Conservation (phyloP, 92 coral and sea anemone genomes). For the Paramuricea clavata region DNA sequence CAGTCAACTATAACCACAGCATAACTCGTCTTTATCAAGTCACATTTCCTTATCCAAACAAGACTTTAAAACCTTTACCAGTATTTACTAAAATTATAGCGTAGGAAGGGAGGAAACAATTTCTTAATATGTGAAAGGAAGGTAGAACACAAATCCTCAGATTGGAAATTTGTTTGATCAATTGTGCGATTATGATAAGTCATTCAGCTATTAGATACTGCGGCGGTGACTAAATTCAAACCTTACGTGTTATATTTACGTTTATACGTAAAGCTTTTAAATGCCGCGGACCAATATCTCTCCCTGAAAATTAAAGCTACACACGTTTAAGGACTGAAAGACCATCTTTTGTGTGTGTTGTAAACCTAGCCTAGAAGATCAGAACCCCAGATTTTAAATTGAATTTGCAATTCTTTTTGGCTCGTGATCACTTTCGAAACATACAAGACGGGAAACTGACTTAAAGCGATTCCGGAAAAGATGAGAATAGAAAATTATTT, state of each 20-base stretch:
- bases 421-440: neutral
- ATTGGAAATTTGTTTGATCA: constrained; percentile 1
- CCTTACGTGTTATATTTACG: neutral
- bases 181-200: constrained; percentile 15
- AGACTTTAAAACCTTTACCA: neutral
- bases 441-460: constrained; percentile 25
- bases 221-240: constrained; percentile 6
- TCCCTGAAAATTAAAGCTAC: neutral
- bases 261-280: neutral
- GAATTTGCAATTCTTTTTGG: neutral
- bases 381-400: neutral
- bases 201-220: neutral
- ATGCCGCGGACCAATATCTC: neutral
- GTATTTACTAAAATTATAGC: neutral
- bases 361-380: neutral
- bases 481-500: constrained; percentile 27
- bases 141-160: neutral
- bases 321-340: no score
- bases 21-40: neutral
- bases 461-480: constrained; percentile 53
- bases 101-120: neutral
- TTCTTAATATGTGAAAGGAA: neutral
- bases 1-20: neutral
- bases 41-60: neutral
- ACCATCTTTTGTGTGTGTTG: neutral